Percentiles rank a stretch among this genome's conserved stretches.
Conservation (phyloP, 1,140 invertebrate species). For the Lucilia cuprina region DNA sequence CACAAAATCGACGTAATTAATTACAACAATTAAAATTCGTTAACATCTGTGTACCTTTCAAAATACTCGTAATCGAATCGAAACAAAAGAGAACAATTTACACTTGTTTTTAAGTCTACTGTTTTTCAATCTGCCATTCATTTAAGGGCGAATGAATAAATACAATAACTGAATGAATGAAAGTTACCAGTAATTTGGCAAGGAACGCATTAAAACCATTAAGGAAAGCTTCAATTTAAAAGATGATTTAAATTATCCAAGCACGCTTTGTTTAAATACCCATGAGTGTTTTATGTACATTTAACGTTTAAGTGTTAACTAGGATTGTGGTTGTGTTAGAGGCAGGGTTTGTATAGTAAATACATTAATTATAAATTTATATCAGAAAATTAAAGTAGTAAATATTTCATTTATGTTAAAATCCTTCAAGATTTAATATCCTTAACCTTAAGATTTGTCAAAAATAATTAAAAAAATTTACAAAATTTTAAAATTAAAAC, state of each 20-base stretch:
- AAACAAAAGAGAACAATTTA: background rate
- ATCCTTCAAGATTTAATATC: no score
- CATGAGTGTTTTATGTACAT: no score
- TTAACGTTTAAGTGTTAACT: no score
- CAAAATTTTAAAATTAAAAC: no score
- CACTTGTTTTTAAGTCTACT: background rate
- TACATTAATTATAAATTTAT: no score
- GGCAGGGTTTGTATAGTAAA: no score
- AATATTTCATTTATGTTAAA: no score
- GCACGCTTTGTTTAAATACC: background rate
- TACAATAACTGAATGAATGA: background rate
- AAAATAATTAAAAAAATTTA: no score
- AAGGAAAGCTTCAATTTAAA: background rate
- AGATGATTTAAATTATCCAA: conserved; percentile 12
- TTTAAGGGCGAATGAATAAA: background rate
- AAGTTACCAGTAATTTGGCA: background rate
- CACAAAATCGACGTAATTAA: conserved; percentile 22
- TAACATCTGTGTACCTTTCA: conserved; percentile 31
- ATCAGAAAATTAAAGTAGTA: no score
- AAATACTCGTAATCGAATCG: conserved; percentile 22
- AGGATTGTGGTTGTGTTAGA: no score
- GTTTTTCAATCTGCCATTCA: background rate
- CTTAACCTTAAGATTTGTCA: no score
- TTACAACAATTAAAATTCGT: conserved; percentile 34
- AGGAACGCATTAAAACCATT: conserved; percentile 25